Evolutionary conservation across 1,140 invertebrate genomes (phyloP).

Genomic region (Pogonus chalceus): DNA sequence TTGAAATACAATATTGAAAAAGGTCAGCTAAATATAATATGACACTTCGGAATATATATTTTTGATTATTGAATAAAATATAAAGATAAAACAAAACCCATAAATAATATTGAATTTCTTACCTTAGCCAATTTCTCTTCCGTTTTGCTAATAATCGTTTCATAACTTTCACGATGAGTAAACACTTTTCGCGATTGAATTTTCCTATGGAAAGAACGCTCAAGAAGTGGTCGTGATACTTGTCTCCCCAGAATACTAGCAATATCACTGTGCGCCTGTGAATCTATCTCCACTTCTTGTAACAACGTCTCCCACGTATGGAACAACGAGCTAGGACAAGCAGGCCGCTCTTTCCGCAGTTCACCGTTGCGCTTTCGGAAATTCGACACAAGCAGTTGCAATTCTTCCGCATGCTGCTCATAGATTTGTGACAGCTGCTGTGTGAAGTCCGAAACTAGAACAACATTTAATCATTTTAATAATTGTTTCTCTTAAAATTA

Average conservation of each 20-base stretch:
- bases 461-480: too few species aligned
- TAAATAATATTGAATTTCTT: too few species aligned
- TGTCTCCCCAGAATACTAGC: slow-evolving; percentile 72
- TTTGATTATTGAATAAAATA: too few species aligned
- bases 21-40: too few species aligned
- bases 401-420: slow-evolving; percentile 84
- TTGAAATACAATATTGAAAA: too few species aligned
- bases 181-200: slow-evolving; percentile 89
- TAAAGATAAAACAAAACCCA: too few species aligned
- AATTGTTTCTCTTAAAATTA: too few species aligned
- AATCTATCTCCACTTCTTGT: slow-evolving; percentile 88
- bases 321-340: slow-evolving; percentile 71
- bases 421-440: slow-evolving; percentile 83
- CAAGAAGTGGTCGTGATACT: slow-evolving; percentile 76
- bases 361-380: slow-evolving; percentile 81
- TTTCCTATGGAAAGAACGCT: slow-evolving; percentile 84
- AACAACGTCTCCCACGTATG: slow-evolving; percentile 86
- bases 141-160: slow-evolving; percentile 78
- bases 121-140: slow-evolving; percentile 82
- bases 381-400: slow-evolving; percentile 78
- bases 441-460: slow-evolving; percentile 90
- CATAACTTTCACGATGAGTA: slow-evolving; percentile 82
- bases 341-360: slow-evolving; percentile 74
- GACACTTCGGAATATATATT: too few species aligned
- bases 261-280: slow-evolving; percentile 79